A percentile compares a stretch with the other conserved stretches of the same genome.
phyloP scores from a whole-genome alignment of 1,140 invertebrate species.

The Hypsibius dujardini region DNA sequence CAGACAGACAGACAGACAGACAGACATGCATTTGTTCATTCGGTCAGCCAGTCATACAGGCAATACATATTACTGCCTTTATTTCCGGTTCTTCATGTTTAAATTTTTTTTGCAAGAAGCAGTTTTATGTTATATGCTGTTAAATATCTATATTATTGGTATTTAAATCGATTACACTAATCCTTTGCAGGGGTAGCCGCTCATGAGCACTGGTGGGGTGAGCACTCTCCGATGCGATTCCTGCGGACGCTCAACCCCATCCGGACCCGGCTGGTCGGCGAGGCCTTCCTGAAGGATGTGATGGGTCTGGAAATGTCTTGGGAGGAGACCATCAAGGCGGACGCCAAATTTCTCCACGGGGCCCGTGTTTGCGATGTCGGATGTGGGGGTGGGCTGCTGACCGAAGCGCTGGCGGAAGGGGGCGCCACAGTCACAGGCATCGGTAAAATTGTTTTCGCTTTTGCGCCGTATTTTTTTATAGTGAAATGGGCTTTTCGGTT shows the following conservation, averaged over 20 bases:
- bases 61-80: too few species aligned
- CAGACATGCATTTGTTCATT: too few species aligned
- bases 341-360: neutral
- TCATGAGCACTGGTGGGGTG: neutral
- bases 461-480: neutral
- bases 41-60: too few species aligned
- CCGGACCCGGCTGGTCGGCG: neutral
- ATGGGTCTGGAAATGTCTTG: neutral
- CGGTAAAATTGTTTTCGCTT: neutral
- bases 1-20: too few species aligned
- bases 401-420: neutral
- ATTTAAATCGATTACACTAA: too few species aligned
- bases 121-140: too few species aligned
- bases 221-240: too few species aligned
- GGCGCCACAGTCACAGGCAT: neutral
- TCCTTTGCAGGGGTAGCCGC: too few species aligned
- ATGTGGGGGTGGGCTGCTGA: neutral
- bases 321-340: neutral
- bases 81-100: too few species aligned
- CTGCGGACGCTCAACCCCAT: neutral
- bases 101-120: too few species aligned
- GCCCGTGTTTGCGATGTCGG: slow-evolving; percentile 9
- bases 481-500: neutral
- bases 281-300: neutral
- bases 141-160: too few species aligned